Base-by-base conservation (phyloP, 2,797 vertebrate genomes). In the Myotis vivesi region DNA sequence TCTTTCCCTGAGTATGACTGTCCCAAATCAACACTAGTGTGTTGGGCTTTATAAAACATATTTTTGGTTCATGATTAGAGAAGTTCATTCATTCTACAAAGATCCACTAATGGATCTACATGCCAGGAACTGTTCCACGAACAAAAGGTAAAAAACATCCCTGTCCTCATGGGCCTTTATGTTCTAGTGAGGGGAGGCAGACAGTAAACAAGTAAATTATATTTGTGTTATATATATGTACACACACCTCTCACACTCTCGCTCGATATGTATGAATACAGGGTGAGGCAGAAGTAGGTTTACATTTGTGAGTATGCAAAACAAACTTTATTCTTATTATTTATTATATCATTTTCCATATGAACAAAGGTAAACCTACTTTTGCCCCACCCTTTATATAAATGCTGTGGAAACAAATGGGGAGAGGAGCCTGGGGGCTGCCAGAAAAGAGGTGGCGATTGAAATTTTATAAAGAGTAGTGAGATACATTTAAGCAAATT, bases 11-110 rank as follows among this genome's bases (percentile, higher is more conserved):
- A 57, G 46, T 38, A 2, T 79, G 64, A 79, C 79, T 84, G 64
- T 49, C 57, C 44, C 12, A 15, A 80, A 81, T 73, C 16, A 81
- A 80, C 30, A 73, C 41, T 59, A 36, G 13, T 30, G 7, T 44
- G 16, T 75, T 92, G 36, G 79, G 15, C 33, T 89, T 95, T 69
- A 44, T 68, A 55, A 94, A 94, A 85, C 10, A 36, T 64, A 88
- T 85, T 64, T 82, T 36, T 46, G 19, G 5, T 71, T 22, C 33
- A 51, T 82, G 55, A 71, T 36, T 81, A 69, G 75, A 55, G 81
- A 25, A 77, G 17, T 80, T 89, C 69, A 89, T 88, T 88, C 62
- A 53, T 92, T 92, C 51, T 75, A 22, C 25, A 80, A 68, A 85
- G 72, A 73, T 77, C 25, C 28, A 10, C 41, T 68, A 68, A 83